These are phyloP conservation scores for Drosophila azteca DNA, from an alignment of 1,140 invertebrate species.

Conservation along the genomic window DNA sequence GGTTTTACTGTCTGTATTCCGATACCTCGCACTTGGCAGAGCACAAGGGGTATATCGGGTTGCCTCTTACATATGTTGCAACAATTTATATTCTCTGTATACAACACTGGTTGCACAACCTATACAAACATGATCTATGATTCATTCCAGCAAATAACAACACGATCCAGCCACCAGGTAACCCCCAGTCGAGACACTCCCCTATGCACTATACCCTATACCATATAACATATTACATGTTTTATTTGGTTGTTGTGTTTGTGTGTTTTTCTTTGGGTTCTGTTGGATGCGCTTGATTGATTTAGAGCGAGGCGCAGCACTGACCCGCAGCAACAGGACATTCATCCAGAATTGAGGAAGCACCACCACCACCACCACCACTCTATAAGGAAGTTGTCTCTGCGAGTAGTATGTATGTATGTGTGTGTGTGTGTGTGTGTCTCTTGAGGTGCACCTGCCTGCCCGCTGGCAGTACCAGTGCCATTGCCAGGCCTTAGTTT, in stretches of 20 bases:
- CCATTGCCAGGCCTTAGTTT: conserved; percentile 11
- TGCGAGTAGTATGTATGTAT: too few relatives aligned
- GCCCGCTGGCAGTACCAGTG: conserved; percentile 57
- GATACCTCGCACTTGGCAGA: too few relatives aligned
- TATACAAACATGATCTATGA: too few relatives aligned
- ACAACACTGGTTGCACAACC: too few relatives aligned
- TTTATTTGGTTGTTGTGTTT: conserved; percentile 1
- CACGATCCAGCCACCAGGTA: not conserved
- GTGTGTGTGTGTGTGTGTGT: too few relatives aligned
- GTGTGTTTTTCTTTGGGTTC: conserved; percentile 23
- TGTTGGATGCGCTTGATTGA: conserved; percentile 76
- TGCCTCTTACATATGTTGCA: too few relatives aligned
- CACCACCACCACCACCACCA: conserved; percentile 9
- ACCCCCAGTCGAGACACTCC: not conserved
- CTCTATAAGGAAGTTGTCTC: too few relatives aligned
- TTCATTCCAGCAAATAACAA: too few relatives aligned
- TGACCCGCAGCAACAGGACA: conserved; percentile 70
- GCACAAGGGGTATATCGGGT: conserved; percentile 1
- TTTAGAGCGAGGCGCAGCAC: conserved; percentile 56
- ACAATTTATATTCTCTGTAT: too few relatives aligned
- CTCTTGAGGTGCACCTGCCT: conserved; percentile 65
- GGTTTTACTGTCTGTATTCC: conserved; percentile 16
- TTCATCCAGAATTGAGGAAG: conserved; percentile 16
- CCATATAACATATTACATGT: too few relatives aligned
- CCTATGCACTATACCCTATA: too few relatives aligned